A percentile compares a stretch with the other conserved stretches of the same genome.
phyloP scores from a whole-genome alignment of 2,797 vertebrate species.

The Tamandua tetradactyla region DNA sequence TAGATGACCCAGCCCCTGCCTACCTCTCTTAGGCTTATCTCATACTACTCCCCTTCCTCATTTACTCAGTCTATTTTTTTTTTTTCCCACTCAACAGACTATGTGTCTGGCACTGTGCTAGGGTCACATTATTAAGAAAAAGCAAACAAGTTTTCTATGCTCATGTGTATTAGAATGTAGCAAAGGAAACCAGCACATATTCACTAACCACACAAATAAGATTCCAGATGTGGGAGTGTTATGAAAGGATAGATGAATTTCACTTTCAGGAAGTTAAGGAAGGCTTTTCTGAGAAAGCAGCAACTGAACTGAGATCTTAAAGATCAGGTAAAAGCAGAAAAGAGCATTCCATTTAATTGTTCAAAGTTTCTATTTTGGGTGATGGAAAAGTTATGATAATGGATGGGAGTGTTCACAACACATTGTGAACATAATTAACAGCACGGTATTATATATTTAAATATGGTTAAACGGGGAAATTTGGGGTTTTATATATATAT shows the following conservation, averaged over 20 bases:
- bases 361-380: no score
- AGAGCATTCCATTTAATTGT: background rate
- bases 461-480: no score
- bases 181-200: background rate
- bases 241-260: background rate
- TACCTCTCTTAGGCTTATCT: background rate
- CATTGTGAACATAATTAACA: no score
- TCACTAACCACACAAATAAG: background rate
- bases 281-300: background rate
- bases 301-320: background rate
- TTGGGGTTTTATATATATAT: no score
- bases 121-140: background rate
- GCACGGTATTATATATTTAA: no score
- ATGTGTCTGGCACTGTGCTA: background rate
- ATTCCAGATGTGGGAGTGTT: background rate
- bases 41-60: background rate
- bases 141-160: constrained; percentile 21
- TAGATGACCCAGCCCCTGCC: background rate
- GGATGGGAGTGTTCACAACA: no score
- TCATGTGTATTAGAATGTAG: background rate
- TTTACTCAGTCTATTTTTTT: background rate
- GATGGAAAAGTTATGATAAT: no score
- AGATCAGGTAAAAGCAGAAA: background rate
- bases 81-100: background rate
- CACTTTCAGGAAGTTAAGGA: background rate